These are phyloP conservation scores for Petromus typicus DNA, from an alignment of 2,113 vertebrate species.

Conservation along the genomic window DNA sequence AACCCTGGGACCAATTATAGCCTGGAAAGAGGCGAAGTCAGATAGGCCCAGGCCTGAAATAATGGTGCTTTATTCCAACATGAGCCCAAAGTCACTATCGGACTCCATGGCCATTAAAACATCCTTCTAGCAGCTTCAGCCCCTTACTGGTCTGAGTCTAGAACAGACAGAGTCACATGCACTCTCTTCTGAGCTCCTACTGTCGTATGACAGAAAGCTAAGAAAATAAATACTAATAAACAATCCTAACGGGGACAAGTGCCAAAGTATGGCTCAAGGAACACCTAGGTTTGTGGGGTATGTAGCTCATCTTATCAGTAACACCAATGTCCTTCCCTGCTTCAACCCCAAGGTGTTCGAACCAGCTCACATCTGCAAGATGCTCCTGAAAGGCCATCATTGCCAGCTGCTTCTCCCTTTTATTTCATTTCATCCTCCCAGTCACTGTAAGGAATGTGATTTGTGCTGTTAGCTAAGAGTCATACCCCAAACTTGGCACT, in stretches of 20 bases:
- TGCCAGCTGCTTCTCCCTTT: neutral
- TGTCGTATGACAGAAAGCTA: neutral
- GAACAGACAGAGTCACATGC: neutral
- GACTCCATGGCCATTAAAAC: neutral
- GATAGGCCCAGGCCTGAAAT: neutral
- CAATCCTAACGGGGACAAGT: neutral
- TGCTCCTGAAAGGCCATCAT: neutral
- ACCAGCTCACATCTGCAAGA: neutral
- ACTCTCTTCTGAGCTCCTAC: neutral
- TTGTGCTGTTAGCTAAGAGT: neutral
- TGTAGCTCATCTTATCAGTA: neutral
- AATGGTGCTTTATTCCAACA: neutral
- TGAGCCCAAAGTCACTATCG: neutral
- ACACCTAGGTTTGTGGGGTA: neutral
- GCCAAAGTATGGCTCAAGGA: neutral
- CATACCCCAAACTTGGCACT: neutral
- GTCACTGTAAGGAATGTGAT: neutral
- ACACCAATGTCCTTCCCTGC: neutral
- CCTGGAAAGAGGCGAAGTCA: neutral
- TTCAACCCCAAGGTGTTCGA: neutral
- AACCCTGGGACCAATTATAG: neutral
- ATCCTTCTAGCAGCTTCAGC: neutral
- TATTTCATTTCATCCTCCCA: neutral
- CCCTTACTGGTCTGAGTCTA: neutral
- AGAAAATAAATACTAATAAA: neutral